A percentile compares a stretch with the other conserved stretches of the same genome.
Conservation (phyloP, 2,888 invertebrate genomes). For the Lasioglossum figueresi region DNA sequence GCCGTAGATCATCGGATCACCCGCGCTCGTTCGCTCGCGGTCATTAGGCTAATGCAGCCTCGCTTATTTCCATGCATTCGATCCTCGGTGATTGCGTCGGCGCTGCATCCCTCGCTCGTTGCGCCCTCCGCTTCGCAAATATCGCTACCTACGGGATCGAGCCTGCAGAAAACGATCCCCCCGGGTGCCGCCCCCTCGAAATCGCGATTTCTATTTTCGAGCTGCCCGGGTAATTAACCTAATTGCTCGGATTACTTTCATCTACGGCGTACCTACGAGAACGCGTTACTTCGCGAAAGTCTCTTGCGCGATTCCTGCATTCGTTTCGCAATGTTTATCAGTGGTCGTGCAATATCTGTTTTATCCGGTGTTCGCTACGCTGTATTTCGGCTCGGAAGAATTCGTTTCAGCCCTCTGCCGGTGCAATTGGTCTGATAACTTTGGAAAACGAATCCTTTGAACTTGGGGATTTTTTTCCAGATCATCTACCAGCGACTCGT, state of each 20-base stretch:
- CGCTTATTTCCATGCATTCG: slow-evolving; percentile 64
- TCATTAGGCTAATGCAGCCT: slow-evolving; percentile 76
- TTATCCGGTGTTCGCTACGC: neutral
- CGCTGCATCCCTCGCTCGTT: slow-evolving; percentile 4
- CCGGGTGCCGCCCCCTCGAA: neutral
- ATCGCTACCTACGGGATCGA: neutral
- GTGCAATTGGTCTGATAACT: neutral
- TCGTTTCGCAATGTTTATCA: neutral
- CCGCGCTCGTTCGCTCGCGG: slow-evolving; percentile 71
- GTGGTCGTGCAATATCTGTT: neutral
- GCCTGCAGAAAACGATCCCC: neutral
- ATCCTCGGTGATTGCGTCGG: slow-evolving; percentile 59
- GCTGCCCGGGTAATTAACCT: neutral
- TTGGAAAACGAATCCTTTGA: neutral
- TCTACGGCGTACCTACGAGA: neutral
- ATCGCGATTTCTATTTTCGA: slow-evolving; percentile 10
- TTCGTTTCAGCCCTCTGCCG: neutral
- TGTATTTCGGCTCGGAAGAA: neutral
- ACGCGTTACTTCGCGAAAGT: neutral
- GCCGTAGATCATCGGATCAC: slow-evolving; percentile 77
- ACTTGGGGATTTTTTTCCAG: neutral
- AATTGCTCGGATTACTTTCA: slow-evolving; percentile 11
- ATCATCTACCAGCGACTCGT: neutral
- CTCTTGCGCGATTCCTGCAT: neutral
- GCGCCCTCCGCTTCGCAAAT: slow-evolving; percentile 16